Evolutionary conservation across 2,113 vertebrate genomes (phyloP).

Genomic region (Cyanoderma ruficeps): DNA sequence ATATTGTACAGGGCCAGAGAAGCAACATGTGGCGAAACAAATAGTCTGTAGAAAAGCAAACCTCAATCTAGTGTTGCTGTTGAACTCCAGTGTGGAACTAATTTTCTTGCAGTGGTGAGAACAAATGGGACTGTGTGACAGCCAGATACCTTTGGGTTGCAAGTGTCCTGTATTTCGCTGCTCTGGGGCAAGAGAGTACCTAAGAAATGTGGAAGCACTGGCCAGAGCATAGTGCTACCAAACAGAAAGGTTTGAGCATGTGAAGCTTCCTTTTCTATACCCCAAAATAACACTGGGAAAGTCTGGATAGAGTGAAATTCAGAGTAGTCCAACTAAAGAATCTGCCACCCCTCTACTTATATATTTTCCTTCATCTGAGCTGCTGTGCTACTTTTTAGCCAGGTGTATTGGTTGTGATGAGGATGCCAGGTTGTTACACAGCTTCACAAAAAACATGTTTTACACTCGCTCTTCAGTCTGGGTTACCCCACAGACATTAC

Average conservation of each 20-base stretch:
- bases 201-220: background rate
- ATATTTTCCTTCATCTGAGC: background rate
- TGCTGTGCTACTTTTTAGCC: background rate
- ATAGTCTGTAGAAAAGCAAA: background rate
- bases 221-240: background rate
- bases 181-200: background rate
- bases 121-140: background rate
- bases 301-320: background rate
- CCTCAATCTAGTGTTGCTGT: background rate
- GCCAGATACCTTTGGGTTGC: background rate
- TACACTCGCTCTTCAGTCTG: background rate
- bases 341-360: fast-evolving
- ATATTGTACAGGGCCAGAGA: background rate
- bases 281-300: background rate
- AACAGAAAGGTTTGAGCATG: background rate
- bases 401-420: background rate
- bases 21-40: background rate
- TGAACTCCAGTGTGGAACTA: background rate
- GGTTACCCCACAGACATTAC: background rate
- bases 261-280: background rate
- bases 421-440: background rate
- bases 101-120: background rate
- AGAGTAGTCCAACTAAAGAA: background rate
- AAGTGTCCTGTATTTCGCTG: background rate
- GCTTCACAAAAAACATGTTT: background rate